These are phyloP conservation scores for Anoplius nigerrimus DNA, from an alignment of 2,888 invertebrate species.

Conservation along the genomic window DNA sequence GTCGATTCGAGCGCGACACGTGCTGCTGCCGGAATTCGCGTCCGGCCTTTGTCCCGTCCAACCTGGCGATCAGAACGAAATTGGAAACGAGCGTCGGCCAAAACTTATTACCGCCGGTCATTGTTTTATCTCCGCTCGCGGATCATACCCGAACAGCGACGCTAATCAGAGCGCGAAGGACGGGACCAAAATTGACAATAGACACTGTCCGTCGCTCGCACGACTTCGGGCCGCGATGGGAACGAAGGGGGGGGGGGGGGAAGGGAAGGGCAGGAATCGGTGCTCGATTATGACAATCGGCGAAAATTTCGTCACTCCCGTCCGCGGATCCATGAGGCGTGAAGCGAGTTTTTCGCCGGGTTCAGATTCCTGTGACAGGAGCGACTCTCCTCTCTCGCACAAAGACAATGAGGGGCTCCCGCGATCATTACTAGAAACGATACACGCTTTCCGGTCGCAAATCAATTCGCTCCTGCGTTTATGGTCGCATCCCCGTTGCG, in stretches of 20 bases:
- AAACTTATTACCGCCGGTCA: too few species aligned
- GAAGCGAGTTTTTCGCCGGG: conserved; percentile 34
- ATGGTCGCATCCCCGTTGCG: conserved; percentile 69
- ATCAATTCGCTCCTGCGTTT: conserved; percentile 72
- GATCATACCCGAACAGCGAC: too few species aligned
- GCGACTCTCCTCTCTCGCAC: background rate
- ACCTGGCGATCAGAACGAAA: too few species aligned
- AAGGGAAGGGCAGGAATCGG: background rate
- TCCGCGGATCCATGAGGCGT: conserved; percentile 36
- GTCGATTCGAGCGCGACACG: too few species aligned
- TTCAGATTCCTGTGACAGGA: conserved; percentile 14
- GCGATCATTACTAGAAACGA: conserved; percentile 72
- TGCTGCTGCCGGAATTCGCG: too few species aligned
- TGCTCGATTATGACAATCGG: conserved; percentile 3
- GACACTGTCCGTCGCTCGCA: too few species aligned
- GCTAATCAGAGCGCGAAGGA: too few species aligned
- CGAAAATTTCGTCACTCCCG: conserved; percentile 31
- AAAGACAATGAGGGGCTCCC: conserved; percentile 34
- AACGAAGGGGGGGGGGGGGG: background rate
- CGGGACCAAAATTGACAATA: too few species aligned
- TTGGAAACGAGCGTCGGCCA: too few species aligned
- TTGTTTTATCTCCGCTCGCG: too few species aligned
- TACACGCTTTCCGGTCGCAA: conserved; percentile 72
- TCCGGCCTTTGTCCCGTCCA: too few species aligned
- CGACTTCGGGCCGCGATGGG: too few species aligned